Evolutionary conservation across 1,140 invertebrate species (phyloP).

Genomic region (Glomeris maerens): DNA sequence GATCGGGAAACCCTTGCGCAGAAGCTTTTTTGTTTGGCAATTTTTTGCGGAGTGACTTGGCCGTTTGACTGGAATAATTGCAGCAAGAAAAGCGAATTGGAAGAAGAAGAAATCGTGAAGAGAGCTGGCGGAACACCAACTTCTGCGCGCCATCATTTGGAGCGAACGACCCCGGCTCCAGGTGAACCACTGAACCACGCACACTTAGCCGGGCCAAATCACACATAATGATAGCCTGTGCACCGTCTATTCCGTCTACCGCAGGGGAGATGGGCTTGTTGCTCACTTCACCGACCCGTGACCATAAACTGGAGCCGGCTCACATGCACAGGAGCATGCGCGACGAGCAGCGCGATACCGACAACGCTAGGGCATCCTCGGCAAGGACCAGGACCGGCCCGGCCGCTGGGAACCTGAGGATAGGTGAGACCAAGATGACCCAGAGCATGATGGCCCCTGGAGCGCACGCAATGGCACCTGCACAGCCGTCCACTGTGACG

Average conservation of each 20-base stretch:
- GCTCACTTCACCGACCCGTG: constrained; percentile 8
- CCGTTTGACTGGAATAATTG: no score
- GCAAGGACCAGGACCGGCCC: no score
- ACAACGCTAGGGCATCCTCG: no score
- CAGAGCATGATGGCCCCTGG: not conserved
- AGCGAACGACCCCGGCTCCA: not conserved
- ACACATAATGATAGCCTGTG: no score
- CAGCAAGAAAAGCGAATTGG: not conserved
- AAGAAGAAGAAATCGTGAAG: not conserved
- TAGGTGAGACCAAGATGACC: not conserved
- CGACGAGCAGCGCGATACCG: no score
- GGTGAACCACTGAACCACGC: no score
- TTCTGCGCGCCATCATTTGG: not conserved
- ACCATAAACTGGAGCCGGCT: constrained; percentile 10
- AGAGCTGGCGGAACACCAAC: not conserved
- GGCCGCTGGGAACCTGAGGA: not conserved
- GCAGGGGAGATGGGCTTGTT: constrained; percentile 2
- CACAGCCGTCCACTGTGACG: not conserved
- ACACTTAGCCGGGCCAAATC: no score
- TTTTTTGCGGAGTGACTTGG: no score
- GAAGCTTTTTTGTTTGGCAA: no score
- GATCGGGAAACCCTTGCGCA: no score
- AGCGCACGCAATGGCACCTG: not conserved
- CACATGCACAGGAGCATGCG: constrained; percentile 8
- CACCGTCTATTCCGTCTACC: no score